Evolutionary conservation across 2,113 vertebrate species (phyloP), one percentile per base, ranked within the genome.

Genomic region (Petrocephalus microphthalmus): DNA sequence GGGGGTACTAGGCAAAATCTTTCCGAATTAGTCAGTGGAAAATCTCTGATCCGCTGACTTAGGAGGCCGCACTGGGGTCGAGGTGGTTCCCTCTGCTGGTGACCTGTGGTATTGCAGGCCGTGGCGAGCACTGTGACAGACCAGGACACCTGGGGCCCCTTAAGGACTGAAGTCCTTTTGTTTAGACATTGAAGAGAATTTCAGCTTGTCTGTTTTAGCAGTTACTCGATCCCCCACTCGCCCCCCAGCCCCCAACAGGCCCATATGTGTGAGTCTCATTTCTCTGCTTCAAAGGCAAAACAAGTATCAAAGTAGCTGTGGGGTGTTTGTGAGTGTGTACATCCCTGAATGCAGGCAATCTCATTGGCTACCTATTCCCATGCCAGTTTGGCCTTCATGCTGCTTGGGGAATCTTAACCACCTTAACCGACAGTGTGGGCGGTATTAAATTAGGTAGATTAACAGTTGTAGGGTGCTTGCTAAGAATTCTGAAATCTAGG

Each of bases 71-170:
- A 49, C 45, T 52, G 17, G 45, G 19, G n/a, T 29, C 11, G 22
- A 84, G n/a, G 82, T 84, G 22, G n/a, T 13, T 83, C 57, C 87
- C 67, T 82, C 67, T 88, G 20, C 64, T 81, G 87, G 51, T 42
- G 51, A 7, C 29, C 10, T 52, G 5, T n/a, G 51, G 67, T 81
- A 56, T 33, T 81, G 20, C 67, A 54, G 49, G n/a, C 11, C 3
- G 13, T 17, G 7, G 7, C 25, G 17, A 74, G 7, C 52, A 64
- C 57, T 17, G n/a, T 64, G 60, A 64, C 60, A 64, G 60, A 64
- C 60, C 60, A 64, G 45, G 57, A 82, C 33, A 82, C 78, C 17
- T 22, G n/a, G 45, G 47, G 47, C 47, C n/a, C 81, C 22, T 47
- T 5, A 10, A 84, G 47, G 45, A 84, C 81, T 84, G 81, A 84